Evolutionary conservation across 2,888 invertebrate genomes (phyloP).

Genomic region (Dysmachus trigonus): DNA sequence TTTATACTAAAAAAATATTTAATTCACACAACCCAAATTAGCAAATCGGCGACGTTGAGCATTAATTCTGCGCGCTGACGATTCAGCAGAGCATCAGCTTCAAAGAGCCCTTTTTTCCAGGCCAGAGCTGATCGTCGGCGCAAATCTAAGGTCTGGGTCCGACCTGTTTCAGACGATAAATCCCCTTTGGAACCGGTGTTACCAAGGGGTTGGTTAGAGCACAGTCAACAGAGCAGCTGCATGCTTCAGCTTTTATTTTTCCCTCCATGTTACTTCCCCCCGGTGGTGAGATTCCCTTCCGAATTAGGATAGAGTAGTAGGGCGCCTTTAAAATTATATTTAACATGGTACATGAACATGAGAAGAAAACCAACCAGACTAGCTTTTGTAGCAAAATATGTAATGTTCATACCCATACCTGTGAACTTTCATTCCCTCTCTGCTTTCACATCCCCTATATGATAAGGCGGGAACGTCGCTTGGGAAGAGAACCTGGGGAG

Average conservation of each 20-base stretch:
- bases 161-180: not conserved
- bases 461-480: not conserved
- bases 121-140: too few relatives aligned
- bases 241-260: not conserved
- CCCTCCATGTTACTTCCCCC: not conserved
- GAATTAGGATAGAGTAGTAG: not conserved
- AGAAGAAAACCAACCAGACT: not conserved
- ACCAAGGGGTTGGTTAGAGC: not conserved
- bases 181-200: not conserved
- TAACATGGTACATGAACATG: not conserved
- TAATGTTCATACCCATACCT: not conserved
- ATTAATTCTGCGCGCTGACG: not conserved
- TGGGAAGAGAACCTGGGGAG: not conserved
- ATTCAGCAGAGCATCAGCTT: too few relatives aligned
- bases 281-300: not conserved
- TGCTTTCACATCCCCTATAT: not conserved
- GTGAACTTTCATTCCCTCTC: not conserved
- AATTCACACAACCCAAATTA: not conserved
- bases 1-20: not conserved
- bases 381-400: not conserved
- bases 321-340: not conserved
- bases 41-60: not conserved
- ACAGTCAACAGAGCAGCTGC: not conserved
- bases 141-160: not conserved
- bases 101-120: not conserved